Evolutionary conservation across 2,797 vertebrate species (phyloP), one percentile per base, ranked within the genome.

Genomic region (Gymnothorax reevesii): DNA sequence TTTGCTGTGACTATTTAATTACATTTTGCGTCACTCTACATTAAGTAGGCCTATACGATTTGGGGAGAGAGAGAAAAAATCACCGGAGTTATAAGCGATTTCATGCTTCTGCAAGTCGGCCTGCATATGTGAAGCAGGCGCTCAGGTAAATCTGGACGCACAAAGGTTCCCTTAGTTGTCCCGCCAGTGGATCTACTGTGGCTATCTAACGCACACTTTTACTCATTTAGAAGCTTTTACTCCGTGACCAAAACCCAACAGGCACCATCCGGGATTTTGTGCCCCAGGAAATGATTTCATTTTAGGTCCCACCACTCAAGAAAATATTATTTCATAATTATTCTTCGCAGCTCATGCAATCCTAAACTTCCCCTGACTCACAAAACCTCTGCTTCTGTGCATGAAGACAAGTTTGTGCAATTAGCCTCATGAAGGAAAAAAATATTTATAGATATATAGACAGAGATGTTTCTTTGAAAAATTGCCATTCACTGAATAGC

Each of bases 111-210:
- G 90, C 89, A 89, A 85, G 82, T 88, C 85, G 86, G 89, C 87
- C 90, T 91, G 88, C 93, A 91, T 94, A 94, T 95, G 91, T 94
- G 94, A 93, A 92, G 93, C 92, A 91, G 91, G 89, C 89, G 89
- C 91, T 90, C 92, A 93, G 92, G 95, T 92, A 94, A 91, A 94
- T 92, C 93, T 91, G 88, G 90, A 91, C 88, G 89, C 92, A 93
- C 92, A 91, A 93, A 92, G 87, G 66, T 73, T 85, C 87, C 88
- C 87, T 89, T 82, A 89, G 91, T 91, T 91, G 82, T 89, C 87
- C 87, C 88, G 17, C 73, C 73, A 90, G 91, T 90, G 90, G 85
- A 88, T 82, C 7, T 2, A 89, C 91, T 93, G 93, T 94, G 94
- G 92, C 88, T 91, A 93, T 92, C 92, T 94, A 93, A 94, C 92